Conservation (phyloP, 1,140 invertebrate species). For the Drosophila subpulchrella region DNA sequence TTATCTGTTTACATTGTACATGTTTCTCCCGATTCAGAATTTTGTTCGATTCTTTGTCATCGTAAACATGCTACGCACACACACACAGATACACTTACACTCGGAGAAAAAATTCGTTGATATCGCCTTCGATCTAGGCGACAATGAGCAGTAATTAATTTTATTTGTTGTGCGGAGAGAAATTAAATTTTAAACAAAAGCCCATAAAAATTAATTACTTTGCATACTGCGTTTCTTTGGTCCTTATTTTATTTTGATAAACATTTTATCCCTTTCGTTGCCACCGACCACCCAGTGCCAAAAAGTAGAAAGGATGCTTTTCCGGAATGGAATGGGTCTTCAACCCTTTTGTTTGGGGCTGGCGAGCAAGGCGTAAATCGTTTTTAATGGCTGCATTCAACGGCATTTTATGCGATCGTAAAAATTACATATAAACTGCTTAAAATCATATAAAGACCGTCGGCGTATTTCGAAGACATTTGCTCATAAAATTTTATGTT, state of each 20-base stretch:
- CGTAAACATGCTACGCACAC: conserved; percentile 32
- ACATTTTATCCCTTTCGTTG: conserved; percentile 53
- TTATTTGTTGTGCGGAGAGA: conserved; percentile 17
- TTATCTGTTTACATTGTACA: conserved; percentile 30
- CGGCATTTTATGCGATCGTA: conserved; percentile 78
- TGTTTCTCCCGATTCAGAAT: conserved; percentile 39
- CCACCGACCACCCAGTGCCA: conserved; percentile 5
- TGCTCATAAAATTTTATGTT: conserved; percentile 74
- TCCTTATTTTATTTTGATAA: conserved; percentile 51
- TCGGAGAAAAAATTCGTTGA: not conserved
- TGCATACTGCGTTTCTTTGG: conserved; percentile 30
- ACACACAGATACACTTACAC: conserved; percentile 10
- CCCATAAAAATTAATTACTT: conserved; percentile 77
- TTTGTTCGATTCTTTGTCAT: conserved; percentile 37
- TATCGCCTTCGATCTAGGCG: conserved; percentile 16
- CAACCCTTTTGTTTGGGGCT: conserved; percentile 45
- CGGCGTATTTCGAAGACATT: conserved; percentile 67
- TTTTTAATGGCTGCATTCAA: conserved; percentile 83
- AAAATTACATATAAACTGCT: conserved; percentile 81
- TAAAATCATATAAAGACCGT: conserved; percentile 80
- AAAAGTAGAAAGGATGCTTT: conserved; percentile 7
- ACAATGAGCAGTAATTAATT: conserved; percentile 51
- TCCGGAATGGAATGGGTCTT: not conserved
- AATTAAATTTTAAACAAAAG: conserved; percentile 62
- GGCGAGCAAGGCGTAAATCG: conserved; percentile 72